A percentile compares a stretch with the other conserved stretches of the same genome.
Evolutionary conservation across 2,888 invertebrate species (phyloP).

Genomic region (Scaptomyza reducta): DNA sequence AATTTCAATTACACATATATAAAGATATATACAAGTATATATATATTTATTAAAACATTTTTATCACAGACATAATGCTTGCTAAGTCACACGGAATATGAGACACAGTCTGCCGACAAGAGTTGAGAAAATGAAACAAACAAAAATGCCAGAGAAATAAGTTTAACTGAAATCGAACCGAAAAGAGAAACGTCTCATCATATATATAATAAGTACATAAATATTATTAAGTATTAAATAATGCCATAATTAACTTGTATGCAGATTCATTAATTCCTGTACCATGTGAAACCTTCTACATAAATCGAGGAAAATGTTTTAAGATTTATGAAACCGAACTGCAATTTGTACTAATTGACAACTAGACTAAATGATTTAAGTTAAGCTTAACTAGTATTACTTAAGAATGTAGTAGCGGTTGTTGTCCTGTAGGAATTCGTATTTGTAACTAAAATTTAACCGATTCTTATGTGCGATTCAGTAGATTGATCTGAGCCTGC

Average conservation of each 20-base stretch:
- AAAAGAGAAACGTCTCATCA: constrained; percentile 31
- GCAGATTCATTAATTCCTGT: constrained; percentile 75
- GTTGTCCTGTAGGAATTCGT: constrained; percentile 30
- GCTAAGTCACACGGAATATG: constrained; percentile 70
- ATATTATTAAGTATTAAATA: constrained; percentile 28
- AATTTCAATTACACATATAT: neutral
- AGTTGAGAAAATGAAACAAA: constrained; percentile 42
- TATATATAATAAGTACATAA: constrained; percentile 30
- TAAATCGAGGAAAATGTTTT: constrained; percentile 6
- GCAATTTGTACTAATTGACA: constrained; percentile 36
- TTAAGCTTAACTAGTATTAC: constrained; percentile 19
- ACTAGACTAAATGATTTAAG: constrained; percentile 50
- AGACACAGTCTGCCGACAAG: constrained; percentile 67
- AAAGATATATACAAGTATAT: constrained; percentile 19
- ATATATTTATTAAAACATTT: constrained; percentile 62
- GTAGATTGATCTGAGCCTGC: constrained; percentile 56
- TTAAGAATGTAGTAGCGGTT: constrained; percentile 29
- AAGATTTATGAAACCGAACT: constrained; percentile 12
- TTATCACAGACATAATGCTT: constrained; percentile 78
- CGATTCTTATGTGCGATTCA: constrained; percentile 30
- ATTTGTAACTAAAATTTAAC: constrained; percentile 6
- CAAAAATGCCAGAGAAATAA: constrained; percentile 66
- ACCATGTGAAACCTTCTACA: constrained; percentile 49
- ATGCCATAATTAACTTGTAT: constrained; percentile 29
- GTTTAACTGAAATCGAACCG: constrained; percentile 35